Percentiles rank a stretch among this genome's conserved stretches.
Evolutionary conservation across 2,888 invertebrate species (phyloP).

Genomic region (Drosophila macrospina): DNA sequence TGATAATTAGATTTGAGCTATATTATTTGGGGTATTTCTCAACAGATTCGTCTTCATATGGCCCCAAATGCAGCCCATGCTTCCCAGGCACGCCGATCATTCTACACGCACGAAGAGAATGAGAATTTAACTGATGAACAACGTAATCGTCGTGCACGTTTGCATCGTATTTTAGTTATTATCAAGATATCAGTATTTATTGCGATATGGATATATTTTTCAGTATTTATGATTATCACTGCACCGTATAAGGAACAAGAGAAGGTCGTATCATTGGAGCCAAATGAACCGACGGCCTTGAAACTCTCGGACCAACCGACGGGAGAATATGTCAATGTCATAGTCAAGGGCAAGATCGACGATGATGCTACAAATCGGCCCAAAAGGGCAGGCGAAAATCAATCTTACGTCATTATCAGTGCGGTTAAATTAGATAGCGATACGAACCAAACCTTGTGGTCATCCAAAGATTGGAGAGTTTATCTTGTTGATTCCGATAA

Average conservation of each 20-base stretch:
- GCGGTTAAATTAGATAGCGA: background rate
- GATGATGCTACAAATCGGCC: conserved; percentile 11
- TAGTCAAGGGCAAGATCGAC: conserved; percentile 31
- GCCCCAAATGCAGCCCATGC: conserved; percentile 5
- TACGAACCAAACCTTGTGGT: conserved; percentile 22
- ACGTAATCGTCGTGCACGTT: background rate
- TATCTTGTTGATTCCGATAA: background rate
- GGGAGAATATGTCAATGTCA: background rate
- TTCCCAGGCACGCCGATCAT: conserved; percentile 36
- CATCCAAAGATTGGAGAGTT: conserved; percentile 9
- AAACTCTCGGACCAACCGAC: background rate
- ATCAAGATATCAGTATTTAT: conserved; percentile 27
- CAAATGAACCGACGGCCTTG: background rate
- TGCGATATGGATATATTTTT: conserved; percentile 31
- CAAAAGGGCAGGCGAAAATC: background rate
- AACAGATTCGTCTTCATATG: conserved; percentile 8
- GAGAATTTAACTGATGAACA: conserved; percentile 21
- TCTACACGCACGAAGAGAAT: conserved; percentile 7
- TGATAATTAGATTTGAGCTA: background rate
- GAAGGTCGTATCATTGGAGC: conserved; percentile 3
- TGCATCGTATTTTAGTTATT: background rate
- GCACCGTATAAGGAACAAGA: background rate
- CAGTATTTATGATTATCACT: conserved; percentile 17
- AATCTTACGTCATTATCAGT: background rate
- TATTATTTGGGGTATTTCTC: background rate